Conservation (phyloP, 1,140 invertebrate genomes). For the Drosophila ambigua region DNA sequence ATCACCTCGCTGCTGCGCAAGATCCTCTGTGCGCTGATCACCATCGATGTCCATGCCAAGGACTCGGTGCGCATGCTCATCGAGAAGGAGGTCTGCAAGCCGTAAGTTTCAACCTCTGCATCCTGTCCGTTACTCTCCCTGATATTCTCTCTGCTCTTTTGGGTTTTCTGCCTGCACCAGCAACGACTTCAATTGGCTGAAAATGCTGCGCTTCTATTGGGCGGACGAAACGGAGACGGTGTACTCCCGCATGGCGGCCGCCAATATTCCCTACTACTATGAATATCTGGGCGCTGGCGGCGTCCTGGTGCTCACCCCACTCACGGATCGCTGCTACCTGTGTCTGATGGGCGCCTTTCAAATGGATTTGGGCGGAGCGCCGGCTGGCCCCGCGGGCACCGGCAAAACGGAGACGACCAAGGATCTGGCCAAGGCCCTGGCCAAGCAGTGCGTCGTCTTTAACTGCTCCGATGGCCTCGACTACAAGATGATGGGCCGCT, state of each 20-base stretch:
- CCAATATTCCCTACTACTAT: constrained; percentile 93
- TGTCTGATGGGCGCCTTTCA: constrained; percentile 95
- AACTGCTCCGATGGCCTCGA: constrained; percentile 94
- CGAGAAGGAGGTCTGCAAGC: constrained; percentile 86
- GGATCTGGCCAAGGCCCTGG: constrained; percentile 93
- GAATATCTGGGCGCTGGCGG: constrained; percentile 95
- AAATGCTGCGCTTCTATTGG: constrained; percentile 97
- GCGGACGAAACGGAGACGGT: constrained; percentile 90
- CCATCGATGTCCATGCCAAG: constrained; percentile 93
- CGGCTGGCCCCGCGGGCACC: constrained; percentile 93
- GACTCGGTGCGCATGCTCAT: constrained; percentile 92
- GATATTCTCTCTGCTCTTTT: no score
- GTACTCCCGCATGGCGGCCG: constrained; percentile 90
- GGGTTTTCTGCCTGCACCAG: constrained; percentile 78
- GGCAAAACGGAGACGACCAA: constrained; percentile 98
- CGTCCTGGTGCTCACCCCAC: constrained; percentile 91
- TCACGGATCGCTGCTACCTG: constrained; percentile 93
- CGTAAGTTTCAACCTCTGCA: constrained; percentile 86
- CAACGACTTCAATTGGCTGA: constrained; percentile 93
- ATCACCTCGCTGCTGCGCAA: constrained; percentile 89
- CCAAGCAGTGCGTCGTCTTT: constrained; percentile 95
- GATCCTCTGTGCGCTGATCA: constrained; percentile 92
- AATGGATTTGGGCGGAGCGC: constrained; percentile 93
- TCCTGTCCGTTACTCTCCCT: background rate
- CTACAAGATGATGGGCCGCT: constrained; percentile 94